Evolutionary conservation across 2,113 vertebrate species (phyloP).

Genomic region (Phyllostomus discolor): DNA sequence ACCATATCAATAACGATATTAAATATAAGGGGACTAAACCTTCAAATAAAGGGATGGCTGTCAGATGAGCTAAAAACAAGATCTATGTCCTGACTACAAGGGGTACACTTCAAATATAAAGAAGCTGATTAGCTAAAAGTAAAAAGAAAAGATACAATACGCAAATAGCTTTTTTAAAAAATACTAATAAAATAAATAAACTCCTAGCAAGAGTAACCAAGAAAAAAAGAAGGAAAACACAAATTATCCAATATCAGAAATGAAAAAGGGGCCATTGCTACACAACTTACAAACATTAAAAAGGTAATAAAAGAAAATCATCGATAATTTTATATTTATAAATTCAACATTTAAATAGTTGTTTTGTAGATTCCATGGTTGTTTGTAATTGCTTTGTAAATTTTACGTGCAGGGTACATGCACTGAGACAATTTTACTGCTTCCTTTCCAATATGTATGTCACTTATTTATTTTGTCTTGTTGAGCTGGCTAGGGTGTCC

Average conservation of each 20-base stretch:
- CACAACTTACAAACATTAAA: neutral
- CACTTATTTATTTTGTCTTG: neutral
- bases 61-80: neutral
- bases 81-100: neutral
- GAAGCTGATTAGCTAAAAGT: neutral
- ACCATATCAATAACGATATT: neutral
- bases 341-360: neutral
- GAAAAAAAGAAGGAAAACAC: neutral
- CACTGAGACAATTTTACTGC: neutral
- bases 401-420: neutral
- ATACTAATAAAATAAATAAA: neutral
- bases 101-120: neutral
- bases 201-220: neutral
- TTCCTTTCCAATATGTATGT: neutral
- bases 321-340: neutral
- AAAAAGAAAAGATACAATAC: neutral
- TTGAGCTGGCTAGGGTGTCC: neutral
- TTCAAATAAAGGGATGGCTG: neutral
- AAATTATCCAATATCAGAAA: neutral
- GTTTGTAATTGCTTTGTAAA: neutral
- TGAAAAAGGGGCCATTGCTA: neutral
- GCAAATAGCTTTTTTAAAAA: neutral
- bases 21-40: neutral
- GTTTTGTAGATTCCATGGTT: neutral
- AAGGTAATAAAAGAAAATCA: neutral